A percentile compares a stretch with the other conserved stretches of the same genome.
phyloP scores from a whole-genome alignment of 2,113 vertebrate species.

The Cygnus buccinator region DNA sequence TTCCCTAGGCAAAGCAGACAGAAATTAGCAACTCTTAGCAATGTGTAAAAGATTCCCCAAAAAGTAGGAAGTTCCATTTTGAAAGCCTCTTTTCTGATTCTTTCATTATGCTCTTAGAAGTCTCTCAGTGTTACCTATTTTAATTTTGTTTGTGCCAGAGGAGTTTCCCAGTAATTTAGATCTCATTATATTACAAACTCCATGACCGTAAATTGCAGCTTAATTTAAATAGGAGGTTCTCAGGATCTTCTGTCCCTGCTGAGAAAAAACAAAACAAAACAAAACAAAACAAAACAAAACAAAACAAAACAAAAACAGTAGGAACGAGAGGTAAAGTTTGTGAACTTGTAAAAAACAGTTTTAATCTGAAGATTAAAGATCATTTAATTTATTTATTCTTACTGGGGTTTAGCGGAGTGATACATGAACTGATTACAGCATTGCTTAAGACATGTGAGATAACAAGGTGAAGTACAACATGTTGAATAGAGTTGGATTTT shows the following conservation, averaged over 20 bases:
- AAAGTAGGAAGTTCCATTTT: not conserved
- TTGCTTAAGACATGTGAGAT: not conserved
- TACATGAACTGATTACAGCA: not conserved
- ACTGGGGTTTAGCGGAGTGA: not conserved
- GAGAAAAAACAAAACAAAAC: not conserved
- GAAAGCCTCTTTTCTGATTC: not conserved
- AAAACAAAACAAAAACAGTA: not conserved
- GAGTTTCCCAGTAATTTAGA: not conserved
- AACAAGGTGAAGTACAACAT: not conserved
- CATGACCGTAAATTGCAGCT: not conserved
- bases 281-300: not conserved
- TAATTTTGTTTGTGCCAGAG: not conserved
- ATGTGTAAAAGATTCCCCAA: not conserved
- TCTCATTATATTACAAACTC: not conserved
- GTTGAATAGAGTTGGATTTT: not conserved
- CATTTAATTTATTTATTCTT: conserved; percentile 17
- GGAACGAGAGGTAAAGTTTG: not conserved
- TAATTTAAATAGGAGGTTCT: not conserved
- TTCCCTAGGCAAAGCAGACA: not conserved
- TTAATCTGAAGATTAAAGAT: not conserved
- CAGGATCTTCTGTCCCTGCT: not conserved
- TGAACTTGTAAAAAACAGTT: not conserved
- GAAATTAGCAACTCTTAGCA: not conserved
- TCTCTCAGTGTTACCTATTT: not conserved
- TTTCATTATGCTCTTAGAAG: not conserved